Percentiles rank a stretch among this genome's conserved stretches.
These are phyloP conservation scores for Pseudococcus longispinus DNA, from an alignment of 2,888 invertebrate species.

Conservation along the genomic window DNA sequence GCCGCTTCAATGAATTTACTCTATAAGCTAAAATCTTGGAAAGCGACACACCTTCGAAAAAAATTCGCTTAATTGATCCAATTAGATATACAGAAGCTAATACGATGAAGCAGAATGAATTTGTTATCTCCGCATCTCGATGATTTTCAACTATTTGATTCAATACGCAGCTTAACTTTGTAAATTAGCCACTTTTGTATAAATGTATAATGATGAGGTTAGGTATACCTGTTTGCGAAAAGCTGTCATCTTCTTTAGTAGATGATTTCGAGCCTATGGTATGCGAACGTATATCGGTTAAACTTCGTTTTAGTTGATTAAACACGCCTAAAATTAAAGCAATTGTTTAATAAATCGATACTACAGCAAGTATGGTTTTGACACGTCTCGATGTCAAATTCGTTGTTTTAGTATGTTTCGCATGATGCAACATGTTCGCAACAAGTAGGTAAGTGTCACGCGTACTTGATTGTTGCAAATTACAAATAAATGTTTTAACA, in stretches of 20 bases:
- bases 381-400: not conserved
- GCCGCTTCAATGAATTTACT: constrained; percentile 17
- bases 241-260: constrained; percentile 43
- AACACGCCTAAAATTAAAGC: constrained; percentile 74
- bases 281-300: constrained; percentile 79
- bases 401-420: too few relatives aligned
- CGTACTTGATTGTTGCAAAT: too few relatives aligned
- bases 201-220: not conserved
- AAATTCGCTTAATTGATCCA: not conserved
- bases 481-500: too few relatives aligned
- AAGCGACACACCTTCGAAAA: constrained; percentile 29
- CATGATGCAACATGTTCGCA: too few relatives aligned
- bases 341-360: not conserved
- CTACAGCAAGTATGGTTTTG: not conserved
- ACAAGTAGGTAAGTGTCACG: too few relatives aligned
- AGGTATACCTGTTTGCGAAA: constrained; percentile 52
- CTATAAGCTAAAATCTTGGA: not conserved
- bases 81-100: not conserved
- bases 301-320: constrained; percentile 86
- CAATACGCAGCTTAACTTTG: not conserved
- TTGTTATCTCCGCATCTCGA: not conserved
- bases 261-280: constrained; percentile 47
- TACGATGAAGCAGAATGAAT: constrained; percentile 15
- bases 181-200: not conserved
- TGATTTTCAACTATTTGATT: not conserved